Base-by-base conservation (phyloP, 2,888 invertebrate genomes). In the Epistrophe grossulariae region DNA sequence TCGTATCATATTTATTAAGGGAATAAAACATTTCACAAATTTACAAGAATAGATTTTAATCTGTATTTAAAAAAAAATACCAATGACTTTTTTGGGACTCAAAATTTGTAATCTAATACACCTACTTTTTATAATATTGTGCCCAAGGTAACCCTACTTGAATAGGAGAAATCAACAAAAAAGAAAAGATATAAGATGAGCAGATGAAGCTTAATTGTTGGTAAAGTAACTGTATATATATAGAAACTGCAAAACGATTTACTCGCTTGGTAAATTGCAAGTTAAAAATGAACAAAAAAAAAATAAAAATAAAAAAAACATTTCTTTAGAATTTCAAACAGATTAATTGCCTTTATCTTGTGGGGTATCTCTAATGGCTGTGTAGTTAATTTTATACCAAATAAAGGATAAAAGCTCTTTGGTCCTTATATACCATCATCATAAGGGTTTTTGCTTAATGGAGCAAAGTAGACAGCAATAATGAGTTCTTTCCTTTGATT, bases 291-390 rank as follows among this genome's bases (percentile, higher is more conserved):
- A 35, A 15, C 17, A 10, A 11, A 35, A 35, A 10, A 59, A 31
- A 31, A 31, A 31, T 7, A 7, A 31, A 31, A 11, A 59, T 13
- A 60, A 60, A 17, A 59, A 72, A 31, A 43, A 73, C 62, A 60
- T 35, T 73, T 50, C 48, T 50, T 35, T 50, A 73, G 73, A 73
- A 38, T 48, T 60, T 43, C 48, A 73, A 73, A 50, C 24, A 73
- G 73, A 73, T 73, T 73, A 62, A 73, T 73, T 73, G 50, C 60
- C 73, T 48, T 62, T 73, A 73, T 73, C 60, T 73, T 62, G 38
- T 40, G 13, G 38, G 38, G 40, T 55, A 59, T 59, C 38, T 73
- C 45, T 73, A 73, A 73, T 73, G 73, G 60, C 60, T 73, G 50
- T 73, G 50, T 50, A 73, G 50, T 73, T 73, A 73, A 73, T 73